Percentiles rank a stretch among this genome's conserved stretches.
phyloP scores from a whole-genome alignment of 2,888 invertebrate species.

The Sthenelais limicola region DNA sequence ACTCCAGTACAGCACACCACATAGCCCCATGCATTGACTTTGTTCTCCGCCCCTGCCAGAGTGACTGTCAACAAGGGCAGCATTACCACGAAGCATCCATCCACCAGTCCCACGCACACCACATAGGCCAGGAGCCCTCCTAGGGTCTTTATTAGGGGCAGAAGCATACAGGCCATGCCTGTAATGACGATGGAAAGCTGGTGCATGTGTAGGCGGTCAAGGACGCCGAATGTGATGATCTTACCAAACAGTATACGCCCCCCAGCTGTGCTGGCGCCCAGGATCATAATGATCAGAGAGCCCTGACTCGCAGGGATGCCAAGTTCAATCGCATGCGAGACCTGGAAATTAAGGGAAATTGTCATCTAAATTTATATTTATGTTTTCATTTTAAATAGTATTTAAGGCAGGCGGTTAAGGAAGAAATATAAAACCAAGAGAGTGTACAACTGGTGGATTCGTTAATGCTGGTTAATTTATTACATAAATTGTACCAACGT shows the following conservation, averaged over 20 bases:
- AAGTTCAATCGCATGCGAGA: conserved; percentile 58
- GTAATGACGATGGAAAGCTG: conserved; percentile 63
- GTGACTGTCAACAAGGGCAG: conserved; percentile 59
- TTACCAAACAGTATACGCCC: conserved; percentile 62
- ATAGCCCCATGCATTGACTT: conserved; percentile 62
- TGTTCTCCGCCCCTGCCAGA: conserved; percentile 57
- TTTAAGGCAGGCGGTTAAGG: no score
- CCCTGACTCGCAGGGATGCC: conserved; percentile 57
- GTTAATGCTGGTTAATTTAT: no score
- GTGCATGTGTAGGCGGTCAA: conserved; percentile 61
- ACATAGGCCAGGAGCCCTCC: conserved; percentile 45
- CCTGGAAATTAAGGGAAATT: conserved; percentile 49
- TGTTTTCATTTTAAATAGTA: no score
- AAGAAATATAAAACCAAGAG: no score
- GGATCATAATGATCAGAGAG: conserved; percentile 57
- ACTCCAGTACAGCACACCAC: conserved; percentile 58
- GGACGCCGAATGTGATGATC: conserved; percentile 56
- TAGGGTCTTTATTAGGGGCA: conserved; percentile 59
- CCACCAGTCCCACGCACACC: conserved; percentile 57
- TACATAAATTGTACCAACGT: no score
- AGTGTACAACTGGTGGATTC: no score
- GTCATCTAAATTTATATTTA: not conserved
- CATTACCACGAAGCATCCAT: conserved; percentile 63
- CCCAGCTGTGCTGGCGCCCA: conserved; percentile 59
- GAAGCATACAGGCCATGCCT: conserved; percentile 58